Evolutionary conservation across 2,113 vertebrate species (phyloP).

Genomic region (Ivindomyrus marchei): DNA sequence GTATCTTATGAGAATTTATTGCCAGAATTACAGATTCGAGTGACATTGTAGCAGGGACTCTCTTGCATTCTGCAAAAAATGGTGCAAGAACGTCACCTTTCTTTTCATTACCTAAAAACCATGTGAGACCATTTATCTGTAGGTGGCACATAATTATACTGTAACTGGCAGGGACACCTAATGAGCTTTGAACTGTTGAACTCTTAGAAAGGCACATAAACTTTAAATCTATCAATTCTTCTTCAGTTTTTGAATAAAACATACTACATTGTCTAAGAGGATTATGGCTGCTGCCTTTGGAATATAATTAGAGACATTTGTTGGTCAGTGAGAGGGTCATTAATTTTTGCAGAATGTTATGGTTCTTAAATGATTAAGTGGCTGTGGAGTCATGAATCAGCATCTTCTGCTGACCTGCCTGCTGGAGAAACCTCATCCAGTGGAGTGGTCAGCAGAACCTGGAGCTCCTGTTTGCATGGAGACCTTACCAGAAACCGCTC

Average conservation of each 20-base stretch:
- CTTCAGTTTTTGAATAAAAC: not conserved
- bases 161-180: not conserved
- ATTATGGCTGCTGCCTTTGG: not conserved
- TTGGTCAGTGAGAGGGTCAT: not conserved
- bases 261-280: not conserved
- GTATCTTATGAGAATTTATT: not conserved
- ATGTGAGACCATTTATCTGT: not conserved
- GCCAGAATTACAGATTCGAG: not conserved
- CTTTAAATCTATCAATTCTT: not conserved
- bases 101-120: not conserved
- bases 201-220: not conserved
- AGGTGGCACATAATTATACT: not conserved
- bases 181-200: not conserved
- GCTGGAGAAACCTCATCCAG: not conserved
- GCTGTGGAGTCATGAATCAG: not conserved
- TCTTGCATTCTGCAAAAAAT: not conserved
- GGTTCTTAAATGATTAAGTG: not conserved
- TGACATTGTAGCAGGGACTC: not conserved
- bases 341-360: not conserved
- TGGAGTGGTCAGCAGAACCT: not conserved
- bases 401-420: not conserved
- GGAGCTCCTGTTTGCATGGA: not conserved
- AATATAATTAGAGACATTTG: not conserved
- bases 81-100: not conserved
- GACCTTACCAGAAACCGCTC: not conserved